A percentile compares a stretch with the other conserved stretches of the same genome.
These are phyloP conservation scores for Drosophila orena DNA, from an alignment of 1,140 invertebrate species.

Conservation along the genomic window DNA sequence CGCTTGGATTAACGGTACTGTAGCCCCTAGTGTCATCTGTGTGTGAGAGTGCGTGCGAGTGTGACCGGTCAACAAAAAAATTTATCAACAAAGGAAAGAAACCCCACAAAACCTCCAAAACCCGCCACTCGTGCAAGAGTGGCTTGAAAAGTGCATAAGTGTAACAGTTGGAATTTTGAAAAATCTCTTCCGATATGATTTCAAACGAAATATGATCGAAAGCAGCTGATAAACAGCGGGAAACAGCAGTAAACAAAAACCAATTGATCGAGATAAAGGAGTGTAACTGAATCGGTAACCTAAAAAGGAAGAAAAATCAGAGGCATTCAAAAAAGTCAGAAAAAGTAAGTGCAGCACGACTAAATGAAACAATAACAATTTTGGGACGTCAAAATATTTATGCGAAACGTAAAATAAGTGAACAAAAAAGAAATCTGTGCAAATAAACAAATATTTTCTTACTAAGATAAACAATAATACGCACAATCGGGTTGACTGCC, in stretches of 20 bases:
- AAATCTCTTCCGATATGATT: constrained; percentile 18
- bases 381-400: constrained; percentile 32
- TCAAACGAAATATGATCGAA: constrained; percentile 43
- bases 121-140: not conserved
- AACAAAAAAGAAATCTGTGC: constrained; percentile 32
- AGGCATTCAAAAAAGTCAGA: constrained; percentile 5
- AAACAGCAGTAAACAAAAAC: constrained; percentile 32
- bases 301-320: constrained; percentile 31
- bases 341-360: constrained; percentile 40
- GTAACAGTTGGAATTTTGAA: not conserved
- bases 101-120: constrained; percentile 3
- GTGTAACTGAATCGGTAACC: constrained; percentile 58
- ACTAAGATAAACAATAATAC: constrained; percentile 70
- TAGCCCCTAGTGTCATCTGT: constrained; percentile 21
- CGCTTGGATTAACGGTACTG: constrained; percentile 30
- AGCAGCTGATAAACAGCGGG: constrained; percentile 43
- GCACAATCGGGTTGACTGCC: constrained; percentile 17
- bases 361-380: constrained; percentile 46
- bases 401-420: constrained; percentile 20
- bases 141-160: constrained; percentile 13
- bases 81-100: not conserved
- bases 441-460: constrained; percentile 80
- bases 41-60: constrained; percentile 18
- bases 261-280: constrained; percentile 36
- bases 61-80: constrained; percentile 49